Percentiles rank a stretch among this genome's conserved stretches.
These are phyloP conservation scores for Diadegma fenestrale DNA, from an alignment of 2,888 invertebrate species.

Conservation along the genomic window DNA sequence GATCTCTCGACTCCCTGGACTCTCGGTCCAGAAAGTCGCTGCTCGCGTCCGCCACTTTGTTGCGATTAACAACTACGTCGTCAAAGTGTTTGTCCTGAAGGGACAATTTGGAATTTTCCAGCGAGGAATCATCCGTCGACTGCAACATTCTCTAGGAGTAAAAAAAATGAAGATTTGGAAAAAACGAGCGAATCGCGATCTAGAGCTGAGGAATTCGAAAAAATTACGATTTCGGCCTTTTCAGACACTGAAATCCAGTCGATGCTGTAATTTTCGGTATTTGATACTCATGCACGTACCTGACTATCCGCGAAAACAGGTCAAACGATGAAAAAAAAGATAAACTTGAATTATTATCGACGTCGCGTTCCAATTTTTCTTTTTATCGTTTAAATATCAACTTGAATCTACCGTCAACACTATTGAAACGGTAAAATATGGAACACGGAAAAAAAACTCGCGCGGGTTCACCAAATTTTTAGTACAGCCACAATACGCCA, in stretches of 20 bases:
- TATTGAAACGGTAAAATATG: slow-evolving; percentile 65
- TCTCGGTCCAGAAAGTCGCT: slow-evolving; percentile 57
- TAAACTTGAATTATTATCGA: slow-evolving; percentile 32
- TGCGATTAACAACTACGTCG: slow-evolving; percentile 57
- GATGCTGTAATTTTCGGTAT: background rate
- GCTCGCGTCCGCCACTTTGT: slow-evolving; percentile 46
- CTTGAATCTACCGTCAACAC: slow-evolving; percentile 50
- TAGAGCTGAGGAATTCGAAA: too few species aligned
- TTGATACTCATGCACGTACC: slow-evolving; percentile 31
- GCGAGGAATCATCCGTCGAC: slow-evolving; percentile 40
- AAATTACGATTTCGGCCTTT: background rate
- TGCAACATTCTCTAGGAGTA: slow-evolving; percentile 62
- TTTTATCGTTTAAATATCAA: slow-evolving; percentile 44
- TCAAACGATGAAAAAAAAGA: slow-evolving; percentile 22
- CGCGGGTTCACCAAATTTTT: slow-evolving; percentile 60
- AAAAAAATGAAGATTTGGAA: background rate
- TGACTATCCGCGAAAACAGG: slow-evolving; percentile 10
- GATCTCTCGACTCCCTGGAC: background rate
- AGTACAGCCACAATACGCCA: slow-evolving; percentile 63
- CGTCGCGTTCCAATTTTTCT: background rate
- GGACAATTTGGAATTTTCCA: slow-evolving; percentile 46
- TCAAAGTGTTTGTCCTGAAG: slow-evolving; percentile 63
- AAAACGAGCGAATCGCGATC: too few species aligned
- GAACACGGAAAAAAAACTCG: slow-evolving; percentile 53
- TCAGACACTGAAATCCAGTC: background rate